Conservation (phyloP, 2,888 invertebrate species). For the Anodontia alba region DNA sequence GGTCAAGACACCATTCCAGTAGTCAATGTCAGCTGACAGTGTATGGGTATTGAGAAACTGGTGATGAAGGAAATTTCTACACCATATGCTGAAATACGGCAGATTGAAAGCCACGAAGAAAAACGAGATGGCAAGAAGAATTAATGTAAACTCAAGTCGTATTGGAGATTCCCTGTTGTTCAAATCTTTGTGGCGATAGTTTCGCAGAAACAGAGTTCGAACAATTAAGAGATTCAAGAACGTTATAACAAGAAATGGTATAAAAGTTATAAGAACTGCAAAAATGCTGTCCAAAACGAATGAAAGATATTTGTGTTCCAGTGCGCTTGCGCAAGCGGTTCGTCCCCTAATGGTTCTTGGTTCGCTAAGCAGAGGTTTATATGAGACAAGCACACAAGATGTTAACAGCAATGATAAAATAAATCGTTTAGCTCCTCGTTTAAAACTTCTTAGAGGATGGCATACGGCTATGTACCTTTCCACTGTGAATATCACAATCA, state of each 20-base stretch:
- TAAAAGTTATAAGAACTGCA: slow-evolving; percentile 71
- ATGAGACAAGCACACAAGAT: slow-evolving; percentile 68
- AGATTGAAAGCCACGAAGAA: slow-evolving; percentile 79
- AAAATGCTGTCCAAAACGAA: slow-evolving; percentile 74
- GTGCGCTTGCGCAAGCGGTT: slow-evolving; percentile 63
- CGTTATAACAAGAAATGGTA: slow-evolving; percentile 74
- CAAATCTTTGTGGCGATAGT: slow-evolving; percentile 54
- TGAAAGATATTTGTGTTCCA: slow-evolving; percentile 53
- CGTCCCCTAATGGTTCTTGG: slow-evolving; percentile 12
- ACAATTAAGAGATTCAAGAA: slow-evolving; percentile 74
- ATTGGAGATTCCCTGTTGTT: slow-evolving; percentile 76
- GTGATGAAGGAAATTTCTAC: slow-evolving; percentile 41
- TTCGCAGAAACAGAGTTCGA: slow-evolving; percentile 61
- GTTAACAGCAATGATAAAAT: slow-evolving; percentile 67
- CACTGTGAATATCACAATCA: slow-evolving; percentile 80
- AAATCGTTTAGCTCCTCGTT: slow-evolving; percentile 62
- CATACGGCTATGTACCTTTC: slow-evolving; percentile 82
- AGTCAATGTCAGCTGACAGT: slow-evolving; percentile 30
- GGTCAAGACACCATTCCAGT: slow-evolving; percentile 63
- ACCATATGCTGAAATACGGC: slow-evolving; percentile 80
- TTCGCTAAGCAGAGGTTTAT: slow-evolving; percentile 78
- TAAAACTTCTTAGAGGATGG: slow-evolving; percentile 76
- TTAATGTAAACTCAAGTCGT: slow-evolving; percentile 78
- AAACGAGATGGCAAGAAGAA: slow-evolving; percentile 79
- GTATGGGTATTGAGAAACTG: not conserved